Conservation (phyloP, 2,113 vertebrate species). For the Collichthys lucidus region DNA sequence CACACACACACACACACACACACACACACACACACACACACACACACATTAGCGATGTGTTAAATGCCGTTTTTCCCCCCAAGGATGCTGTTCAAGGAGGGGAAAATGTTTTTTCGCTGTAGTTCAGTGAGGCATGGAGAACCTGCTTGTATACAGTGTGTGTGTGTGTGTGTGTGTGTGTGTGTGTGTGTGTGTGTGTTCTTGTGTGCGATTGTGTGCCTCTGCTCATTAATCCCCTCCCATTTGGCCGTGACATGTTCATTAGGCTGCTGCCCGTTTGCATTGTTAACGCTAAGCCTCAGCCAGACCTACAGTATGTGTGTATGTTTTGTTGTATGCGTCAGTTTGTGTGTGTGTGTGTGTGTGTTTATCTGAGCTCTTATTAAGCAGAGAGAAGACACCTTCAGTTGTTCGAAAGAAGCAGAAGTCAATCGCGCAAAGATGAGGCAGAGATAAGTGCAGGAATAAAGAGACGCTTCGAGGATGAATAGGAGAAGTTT, state of each 20-base stretch:
- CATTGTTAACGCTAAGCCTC: constrained; percentile 67
- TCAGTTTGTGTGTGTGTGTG: constrained; percentile 12
- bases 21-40: constrained; percentile 29
- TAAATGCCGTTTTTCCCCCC: constrained; percentile 37
- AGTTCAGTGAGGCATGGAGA: constrained; percentile 32
- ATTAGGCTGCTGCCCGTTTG: constrained; percentile 72
- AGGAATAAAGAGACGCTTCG: constrained; percentile 18
- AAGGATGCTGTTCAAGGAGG: constrained; percentile 29
- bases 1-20: constrained; percentile 13
- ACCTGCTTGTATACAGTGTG: constrained; percentile 17
- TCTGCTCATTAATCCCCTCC: constrained; percentile 71
- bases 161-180: too few relatives aligned
- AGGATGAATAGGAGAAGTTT: constrained; percentile 7
- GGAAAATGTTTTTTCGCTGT: constrained; percentile 28
- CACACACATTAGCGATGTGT: constrained; percentile 36
- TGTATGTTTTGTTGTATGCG: constrained; percentile 8
- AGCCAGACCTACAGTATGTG: constrained; percentile 11
- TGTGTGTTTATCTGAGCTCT: constrained; percentile 24
- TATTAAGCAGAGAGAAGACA: constrained; percentile 44
- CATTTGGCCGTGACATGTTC: constrained; percentile 75
- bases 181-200: constrained; percentile 18
- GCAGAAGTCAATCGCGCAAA: constrained; percentile 3
- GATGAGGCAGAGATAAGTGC: constrained; percentile 10
- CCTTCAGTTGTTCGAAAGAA: constrained; percentile 23
- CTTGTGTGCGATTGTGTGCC: constrained; percentile 5